These are phyloP conservation scores for Athalia rosae DNA, from an alignment of 2,888 invertebrate species.

Conservation along the genomic window DNA sequence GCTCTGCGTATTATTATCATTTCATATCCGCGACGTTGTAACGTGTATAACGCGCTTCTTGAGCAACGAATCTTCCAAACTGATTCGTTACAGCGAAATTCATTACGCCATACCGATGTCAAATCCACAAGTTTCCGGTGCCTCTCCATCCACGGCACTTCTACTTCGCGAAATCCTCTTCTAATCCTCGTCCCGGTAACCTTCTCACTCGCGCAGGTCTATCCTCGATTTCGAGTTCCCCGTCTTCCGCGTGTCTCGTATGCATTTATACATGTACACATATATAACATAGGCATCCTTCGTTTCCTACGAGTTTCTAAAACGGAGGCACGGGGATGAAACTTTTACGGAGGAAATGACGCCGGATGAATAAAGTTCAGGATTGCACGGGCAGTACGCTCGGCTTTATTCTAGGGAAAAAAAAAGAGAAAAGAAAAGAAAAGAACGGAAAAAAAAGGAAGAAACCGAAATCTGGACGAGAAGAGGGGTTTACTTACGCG, in stretches of 20 bases:
- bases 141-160: background rate
- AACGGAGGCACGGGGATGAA: too few species aligned
- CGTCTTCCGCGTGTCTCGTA: background rate
- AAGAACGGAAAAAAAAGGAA: background rate
- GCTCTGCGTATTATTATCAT: background rate
- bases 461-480: background rate
- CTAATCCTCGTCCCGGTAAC: slow-evolving; percentile 26
- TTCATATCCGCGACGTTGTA: background rate
- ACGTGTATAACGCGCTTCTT: slow-evolving; percentile 6
- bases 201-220: background rate
- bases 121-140: slow-evolving; percentile 5
- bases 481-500: too few species aligned
- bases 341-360: too few species aligned
- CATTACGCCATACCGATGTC: slow-evolving; percentile 23
- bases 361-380: too few species aligned
- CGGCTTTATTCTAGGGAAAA: too few species aligned
- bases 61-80: slow-evolving; percentile 24
- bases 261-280: background rate
- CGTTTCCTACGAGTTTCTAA: too few species aligned
- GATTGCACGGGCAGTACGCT: too few species aligned
- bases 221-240: slow-evolving; percentile 14
- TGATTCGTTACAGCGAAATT: slow-evolving; percentile 34
- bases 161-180: background rate
- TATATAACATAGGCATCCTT: background rate
- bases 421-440: background rate